These are phyloP conservation scores for Plestiodon gilberti DNA, from an alignment of 2,113 vertebrate genomes.

Conservation along the genomic window DNA sequence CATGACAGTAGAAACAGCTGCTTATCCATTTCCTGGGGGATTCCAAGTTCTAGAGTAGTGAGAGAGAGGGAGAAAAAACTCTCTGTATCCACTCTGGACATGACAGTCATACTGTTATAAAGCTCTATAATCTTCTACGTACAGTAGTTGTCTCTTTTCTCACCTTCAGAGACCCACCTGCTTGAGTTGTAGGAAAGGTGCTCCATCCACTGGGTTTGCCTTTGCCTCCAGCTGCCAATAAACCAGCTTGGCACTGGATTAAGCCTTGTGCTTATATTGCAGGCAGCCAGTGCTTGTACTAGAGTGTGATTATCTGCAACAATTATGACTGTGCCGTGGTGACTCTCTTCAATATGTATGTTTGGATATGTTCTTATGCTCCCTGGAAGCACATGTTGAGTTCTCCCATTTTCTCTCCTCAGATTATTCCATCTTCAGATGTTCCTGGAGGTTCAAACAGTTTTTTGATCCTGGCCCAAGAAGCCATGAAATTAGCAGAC, in stretches of 20 bases:
- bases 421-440: conserved; percentile 78
- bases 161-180: too few relatives aligned
- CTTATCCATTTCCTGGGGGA: too few relatives aligned
- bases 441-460: conserved; percentile 50
- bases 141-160: too few relatives aligned
- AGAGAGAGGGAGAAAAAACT: neutral
- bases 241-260: neutral
- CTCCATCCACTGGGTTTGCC: fast-evolving
- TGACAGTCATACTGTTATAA: neutral
- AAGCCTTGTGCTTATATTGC: too few relatives aligned
- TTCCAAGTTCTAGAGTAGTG: neutral
- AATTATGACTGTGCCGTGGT: neutral
- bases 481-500: conserved; percentile 81
- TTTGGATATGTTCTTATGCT: neutral
- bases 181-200: neutral
- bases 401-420: neutral
- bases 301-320: neutral
- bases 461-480: conserved; percentile 79
- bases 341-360: too few relatives aligned
- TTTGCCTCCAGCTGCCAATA: neutral
- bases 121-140: neutral
- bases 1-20: too few relatives aligned
- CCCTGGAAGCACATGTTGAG: neutral
- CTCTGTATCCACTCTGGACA: neutral
- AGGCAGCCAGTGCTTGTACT: neutral